Evolutionary conservation across 30 jellyfish, hydroid and myxozoan species (phyloP), one percentile per base, ranked within the genome.

Genomic region (Mastigias papua): DNA sequence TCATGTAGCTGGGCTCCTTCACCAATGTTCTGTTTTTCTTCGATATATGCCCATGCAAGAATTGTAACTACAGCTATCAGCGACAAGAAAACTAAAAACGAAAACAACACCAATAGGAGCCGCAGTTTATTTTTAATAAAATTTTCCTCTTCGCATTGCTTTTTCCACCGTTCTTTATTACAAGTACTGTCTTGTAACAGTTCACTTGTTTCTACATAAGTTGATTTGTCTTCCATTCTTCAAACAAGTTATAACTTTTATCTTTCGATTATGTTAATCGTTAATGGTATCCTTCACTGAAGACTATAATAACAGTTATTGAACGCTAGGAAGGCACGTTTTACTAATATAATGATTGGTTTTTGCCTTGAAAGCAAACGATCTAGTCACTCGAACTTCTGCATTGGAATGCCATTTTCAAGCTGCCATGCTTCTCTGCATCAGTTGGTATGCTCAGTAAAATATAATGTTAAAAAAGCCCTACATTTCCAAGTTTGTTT

Each of bases 11-110:
- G 88, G 5, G 85, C 82, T 27, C 48, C 68, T 0, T 79, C 96
- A 80, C 33, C 69, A 8, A 57, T 28, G 65, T 19, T 31, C n/a
- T 69, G 72, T 25, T 64, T 50, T n/a, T 77, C 79, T 61, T 79
- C 88, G 27, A 79, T 77, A 77, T 88, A 88, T 42, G 91, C 91
- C 96, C 96, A 88, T 2, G 96, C 91, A 23, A 88, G 58, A 23
- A 88, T 48, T 4, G 96, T 57, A 65, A 66, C 86, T 11, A 72
- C 82, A 23, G 91, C 96, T 42, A 88, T 71, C 21, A 88, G 31
- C 7, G 90, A 69, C 33, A 88, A 58, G 9, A 81, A 57, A 13
- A 62, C 67, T 54, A 88, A 60, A 22, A 79, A 66, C 21, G 86
- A 78, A 48, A 88, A 27, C 48, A 79, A 22, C 0, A 88, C 88